These are phyloP conservation scores for Lepidurus couesii DNA, from an alignment of 1,140 invertebrate species.

Conservation along the genomic window DNA sequence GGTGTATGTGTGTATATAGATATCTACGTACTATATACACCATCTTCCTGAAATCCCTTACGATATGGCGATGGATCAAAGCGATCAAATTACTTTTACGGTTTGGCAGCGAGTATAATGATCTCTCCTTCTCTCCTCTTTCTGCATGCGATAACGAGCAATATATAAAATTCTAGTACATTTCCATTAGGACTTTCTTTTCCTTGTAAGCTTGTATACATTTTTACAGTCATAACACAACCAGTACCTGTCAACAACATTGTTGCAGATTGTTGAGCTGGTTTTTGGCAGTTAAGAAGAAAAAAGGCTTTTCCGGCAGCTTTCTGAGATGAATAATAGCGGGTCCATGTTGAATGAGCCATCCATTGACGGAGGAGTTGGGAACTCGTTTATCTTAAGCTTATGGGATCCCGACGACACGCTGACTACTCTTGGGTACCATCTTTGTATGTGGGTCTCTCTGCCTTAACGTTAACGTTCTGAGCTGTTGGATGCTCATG, in stretches of 20 bases:
- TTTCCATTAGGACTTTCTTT: neutral
- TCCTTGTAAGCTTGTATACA: neutral
- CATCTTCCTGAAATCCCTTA: neutral
- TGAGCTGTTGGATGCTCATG: constrained; percentile 1
- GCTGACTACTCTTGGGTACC: neutral
- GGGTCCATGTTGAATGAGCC: neutral
- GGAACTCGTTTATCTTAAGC: constrained; percentile 10
- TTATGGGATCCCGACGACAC: constrained; percentile 4
- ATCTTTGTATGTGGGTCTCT: neutral
- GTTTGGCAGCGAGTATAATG: neutral
- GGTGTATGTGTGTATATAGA: neutral
- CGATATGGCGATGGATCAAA: constrained; percentile 5
- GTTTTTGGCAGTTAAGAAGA: neutral
- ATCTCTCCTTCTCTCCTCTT: neutral
- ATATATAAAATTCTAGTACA: neutral
- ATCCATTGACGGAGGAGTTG: constrained; percentile 17
- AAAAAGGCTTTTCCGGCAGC: neutral
- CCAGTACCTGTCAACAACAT: too few relatives aligned
- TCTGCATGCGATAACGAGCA: neutral
- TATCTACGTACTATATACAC: constrained; percentile 19
- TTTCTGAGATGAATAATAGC: constrained; percentile 14
- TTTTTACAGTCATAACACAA: neutral
- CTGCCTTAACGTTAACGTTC: neutral
- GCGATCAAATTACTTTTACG: constrained; percentile 19
- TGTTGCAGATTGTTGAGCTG: too few relatives aligned